Evolutionary conservation across 2,888 invertebrate species (phyloP).

Genomic region (Trisateles emortualis): DNA sequence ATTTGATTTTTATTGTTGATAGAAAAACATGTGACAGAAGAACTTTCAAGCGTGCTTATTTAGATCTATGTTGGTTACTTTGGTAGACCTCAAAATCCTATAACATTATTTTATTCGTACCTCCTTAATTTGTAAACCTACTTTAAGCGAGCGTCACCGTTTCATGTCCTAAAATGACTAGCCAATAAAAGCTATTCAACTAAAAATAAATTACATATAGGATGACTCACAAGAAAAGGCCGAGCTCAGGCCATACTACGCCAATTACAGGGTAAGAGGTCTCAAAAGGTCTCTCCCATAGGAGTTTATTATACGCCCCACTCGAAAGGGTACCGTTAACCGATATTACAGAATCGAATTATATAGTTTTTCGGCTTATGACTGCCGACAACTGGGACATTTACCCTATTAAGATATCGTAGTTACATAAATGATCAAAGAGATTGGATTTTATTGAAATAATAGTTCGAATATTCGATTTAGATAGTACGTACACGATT

Average conservation of each 20-base stretch:
- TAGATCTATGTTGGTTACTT: no score
- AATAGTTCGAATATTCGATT: conserved; percentile 6
- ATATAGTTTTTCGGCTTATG: conserved; percentile 52
- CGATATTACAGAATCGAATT: conserved; percentile 55
- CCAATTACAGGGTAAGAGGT: conserved; percentile 49
- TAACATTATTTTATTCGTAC: no score
- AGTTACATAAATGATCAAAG: conserved; percentile 25
- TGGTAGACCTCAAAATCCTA: no score
- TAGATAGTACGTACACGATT: not conserved
- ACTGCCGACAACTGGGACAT: conserved; percentile 15
- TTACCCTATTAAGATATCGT: conserved; percentile 17
- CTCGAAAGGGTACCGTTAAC: conserved; percentile 52
- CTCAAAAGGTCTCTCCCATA: conserved; percentile 46
- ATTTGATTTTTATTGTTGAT: no score
- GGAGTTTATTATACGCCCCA: conserved; percentile 54
- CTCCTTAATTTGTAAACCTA: not conserved
- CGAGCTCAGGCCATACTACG: conserved; percentile 32
- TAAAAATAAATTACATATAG: conserved; percentile 52
- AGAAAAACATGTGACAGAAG: no score
- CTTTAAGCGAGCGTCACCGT: conserved; percentile 18
- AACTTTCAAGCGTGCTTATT: no score
- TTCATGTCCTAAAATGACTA: conserved; percentile 18
- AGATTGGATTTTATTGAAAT: conserved; percentile 31
- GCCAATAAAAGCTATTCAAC: conserved; percentile 37
- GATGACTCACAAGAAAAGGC: conserved; percentile 26